Evolutionary conservation across 1,140 invertebrate genomes (phyloP).

Genomic region (Muscidifurax raptorellus): DNA sequence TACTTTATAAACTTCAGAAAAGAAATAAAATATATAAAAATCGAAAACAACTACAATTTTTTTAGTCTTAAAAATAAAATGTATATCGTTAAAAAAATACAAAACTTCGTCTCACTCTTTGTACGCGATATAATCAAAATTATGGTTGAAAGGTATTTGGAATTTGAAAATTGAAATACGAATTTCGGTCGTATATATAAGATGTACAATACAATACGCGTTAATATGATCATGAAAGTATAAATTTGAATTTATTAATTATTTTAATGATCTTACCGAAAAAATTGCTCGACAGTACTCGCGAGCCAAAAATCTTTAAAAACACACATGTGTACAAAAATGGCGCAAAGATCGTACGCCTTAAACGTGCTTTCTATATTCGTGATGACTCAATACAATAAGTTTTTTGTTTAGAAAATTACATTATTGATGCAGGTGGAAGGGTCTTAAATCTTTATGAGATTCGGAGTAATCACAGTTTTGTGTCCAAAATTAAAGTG

Average conservation of each 20-base stretch:
- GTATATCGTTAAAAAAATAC: conserved; percentile 7
- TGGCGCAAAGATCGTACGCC: not conserved
- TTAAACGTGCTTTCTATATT: not conserved
- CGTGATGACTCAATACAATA: not conserved
- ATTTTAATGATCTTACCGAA: not conserved
- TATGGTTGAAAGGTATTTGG: not conserved
- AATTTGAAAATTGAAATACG: not conserved
- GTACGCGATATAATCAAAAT: not conserved
- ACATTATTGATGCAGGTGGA: conserved; percentile 12
- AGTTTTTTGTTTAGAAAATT: not conserved
- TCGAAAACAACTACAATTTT: conserved; percentile 26
- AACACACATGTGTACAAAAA: conserved; percentile 27
- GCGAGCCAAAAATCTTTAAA: not conserved
- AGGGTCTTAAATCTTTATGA: conserved; percentile 21
- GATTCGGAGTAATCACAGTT: conserved; percentile 43
- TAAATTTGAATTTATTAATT: not conserved
- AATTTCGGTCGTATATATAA: not conserved
- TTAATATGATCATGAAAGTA: conserved; percentile 14
- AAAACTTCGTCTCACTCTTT: not conserved
- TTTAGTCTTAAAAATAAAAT: not conserved
- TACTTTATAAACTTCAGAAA: not conserved
- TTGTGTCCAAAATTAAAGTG: not conserved
- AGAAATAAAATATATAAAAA: conserved; percentile 42
- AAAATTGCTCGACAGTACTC: not conserved
- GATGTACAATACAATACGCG: conserved; percentile 2